Evolutionary conservation across 2,888 invertebrate genomes (phyloP).

Genomic region (Brenthis ino): DNA sequence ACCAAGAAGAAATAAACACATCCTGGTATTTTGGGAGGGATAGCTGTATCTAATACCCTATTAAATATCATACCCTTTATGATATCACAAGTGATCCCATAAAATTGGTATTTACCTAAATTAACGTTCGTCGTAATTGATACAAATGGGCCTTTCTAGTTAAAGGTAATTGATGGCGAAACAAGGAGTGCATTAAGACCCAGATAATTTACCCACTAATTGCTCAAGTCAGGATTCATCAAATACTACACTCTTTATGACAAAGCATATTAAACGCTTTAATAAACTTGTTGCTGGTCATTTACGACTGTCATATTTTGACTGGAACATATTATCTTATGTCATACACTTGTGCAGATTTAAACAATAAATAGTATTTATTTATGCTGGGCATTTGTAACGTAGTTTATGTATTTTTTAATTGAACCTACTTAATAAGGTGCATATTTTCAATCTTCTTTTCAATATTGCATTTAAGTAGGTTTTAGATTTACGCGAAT

Average conservation of each 20-base stretch:
- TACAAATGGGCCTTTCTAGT: slow-evolving; percentile 78
- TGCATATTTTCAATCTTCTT: no score
- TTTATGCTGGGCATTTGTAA: no score
- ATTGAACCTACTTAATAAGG: no score
- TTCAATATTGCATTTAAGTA: no score
- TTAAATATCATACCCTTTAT: slow-evolving; percentile 70
- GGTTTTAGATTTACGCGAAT: no score
- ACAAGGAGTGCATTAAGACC: slow-evolving; percentile 34
- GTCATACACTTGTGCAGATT: neutral
- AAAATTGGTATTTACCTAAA: slow-evolving; percentile 80
- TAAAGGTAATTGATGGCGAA: slow-evolving; percentile 70
- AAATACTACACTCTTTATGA: slow-evolving; percentile 28
- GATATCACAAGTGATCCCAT: slow-evolving; percentile 60
- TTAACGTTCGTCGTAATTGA: slow-evolving; percentile 75
- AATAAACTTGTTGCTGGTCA: slow-evolving; percentile 26
- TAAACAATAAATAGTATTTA: neutral
- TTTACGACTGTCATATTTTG: slow-evolving; percentile 25
- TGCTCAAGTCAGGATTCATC: slow-evolving; percentile 35
- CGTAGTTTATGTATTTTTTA: no score
- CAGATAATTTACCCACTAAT: slow-evolving; percentile 39
- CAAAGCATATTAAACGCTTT: slow-evolving; percentile 29
- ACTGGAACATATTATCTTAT: slow-evolving; percentile 25
- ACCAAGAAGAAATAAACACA: slow-evolving; percentile 52
- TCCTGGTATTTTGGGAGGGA: slow-evolving; percentile 46
- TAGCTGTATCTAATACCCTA: slow-evolving; percentile 52